These are phyloP conservation scores for Aselliscus stoliczkanus DNA, from an alignment of 2,797 vertebrate species.

Conservation along the genomic window DNA sequence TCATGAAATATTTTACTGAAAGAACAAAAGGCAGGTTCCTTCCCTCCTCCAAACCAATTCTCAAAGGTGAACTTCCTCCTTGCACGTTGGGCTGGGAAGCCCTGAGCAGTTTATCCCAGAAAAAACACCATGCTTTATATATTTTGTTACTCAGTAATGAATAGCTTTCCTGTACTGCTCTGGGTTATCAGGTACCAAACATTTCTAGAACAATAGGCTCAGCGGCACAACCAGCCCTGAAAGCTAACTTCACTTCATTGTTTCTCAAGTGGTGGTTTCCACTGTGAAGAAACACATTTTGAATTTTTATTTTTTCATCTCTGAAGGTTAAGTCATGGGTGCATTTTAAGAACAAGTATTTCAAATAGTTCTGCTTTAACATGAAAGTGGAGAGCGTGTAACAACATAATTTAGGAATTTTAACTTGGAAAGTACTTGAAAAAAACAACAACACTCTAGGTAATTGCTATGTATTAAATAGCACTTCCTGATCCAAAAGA, in stretches of 20 bases:
- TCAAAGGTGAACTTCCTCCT: constrained; percentile 21
- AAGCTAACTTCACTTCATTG: neutral
- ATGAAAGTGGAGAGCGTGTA: neutral
- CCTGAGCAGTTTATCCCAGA: neutral
- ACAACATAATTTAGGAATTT: constrained; percentile 29
- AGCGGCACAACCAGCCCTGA: neutral
- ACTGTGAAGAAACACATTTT: constrained; percentile 21
- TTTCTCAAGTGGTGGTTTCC: constrained; percentile 66
- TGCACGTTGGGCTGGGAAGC: neutral
- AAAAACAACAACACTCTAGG: neutral
- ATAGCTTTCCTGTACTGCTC: constrained; percentile 40
- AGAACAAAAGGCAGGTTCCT: neutral
- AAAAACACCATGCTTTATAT: neutral
- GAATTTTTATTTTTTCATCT: constrained; percentile 7
- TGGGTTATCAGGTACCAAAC: neutral
- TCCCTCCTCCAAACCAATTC: neutral
- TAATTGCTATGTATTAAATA: neutral
- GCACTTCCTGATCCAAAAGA: neutral
- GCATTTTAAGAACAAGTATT: constrained; percentile 10
- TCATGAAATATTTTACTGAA: neutral
- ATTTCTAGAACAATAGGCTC: neutral
- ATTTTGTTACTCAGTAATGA: constrained; percentile 7
- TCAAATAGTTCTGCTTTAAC: neutral
- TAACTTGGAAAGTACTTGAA: neutral
- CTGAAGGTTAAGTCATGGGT: neutral